Conservation (phyloP, 1,140 invertebrate species). For the Zaprionus ornatus region DNA sequence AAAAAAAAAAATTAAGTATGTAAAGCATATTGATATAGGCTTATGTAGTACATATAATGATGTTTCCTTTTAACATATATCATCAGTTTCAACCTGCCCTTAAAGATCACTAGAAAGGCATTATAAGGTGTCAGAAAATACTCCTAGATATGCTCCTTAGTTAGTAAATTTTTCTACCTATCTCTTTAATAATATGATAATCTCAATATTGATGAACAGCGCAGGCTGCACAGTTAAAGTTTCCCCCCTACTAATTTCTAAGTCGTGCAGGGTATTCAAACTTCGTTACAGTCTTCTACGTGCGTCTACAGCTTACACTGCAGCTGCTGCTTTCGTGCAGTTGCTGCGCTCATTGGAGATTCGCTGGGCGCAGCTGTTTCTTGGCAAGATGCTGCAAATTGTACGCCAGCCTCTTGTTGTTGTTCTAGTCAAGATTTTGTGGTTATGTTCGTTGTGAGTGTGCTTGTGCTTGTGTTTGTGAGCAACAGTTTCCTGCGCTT, state of each 20-base stretch:
- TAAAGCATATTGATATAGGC: too few species aligned
- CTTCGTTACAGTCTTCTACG: neutral
- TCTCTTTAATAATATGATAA: too few species aligned
- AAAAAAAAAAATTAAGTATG: too few species aligned
- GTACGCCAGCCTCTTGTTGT: constrained; percentile 18
- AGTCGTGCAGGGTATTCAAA: constrained; percentile 3
- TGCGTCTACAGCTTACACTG: neutral
- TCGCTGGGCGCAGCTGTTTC: constrained; percentile 64
- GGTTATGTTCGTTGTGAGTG: constrained; percentile 35
- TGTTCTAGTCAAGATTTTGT: constrained; percentile 60
- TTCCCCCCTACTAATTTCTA: neutral
- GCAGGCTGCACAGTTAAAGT: neutral
- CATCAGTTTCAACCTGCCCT: rapidly evolving
- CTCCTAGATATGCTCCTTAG: too few species aligned
- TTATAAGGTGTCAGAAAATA: too few species aligned
- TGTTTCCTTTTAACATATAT: too few species aligned
- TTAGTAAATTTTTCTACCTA: too few species aligned
- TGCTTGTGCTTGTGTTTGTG: neutral
- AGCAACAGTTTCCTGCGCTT: constrained; percentile 63
- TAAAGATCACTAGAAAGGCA: too few species aligned
- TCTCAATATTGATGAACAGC: too few species aligned
- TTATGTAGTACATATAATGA: too few species aligned
- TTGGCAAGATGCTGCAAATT: constrained; percentile 65
- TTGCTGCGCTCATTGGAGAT: constrained; percentile 20
- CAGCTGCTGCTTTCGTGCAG: neutral